phyloP scores from a whole-genome alignment of 2,797 vertebrate genomes.

The Cossypha dichroa region DNA sequence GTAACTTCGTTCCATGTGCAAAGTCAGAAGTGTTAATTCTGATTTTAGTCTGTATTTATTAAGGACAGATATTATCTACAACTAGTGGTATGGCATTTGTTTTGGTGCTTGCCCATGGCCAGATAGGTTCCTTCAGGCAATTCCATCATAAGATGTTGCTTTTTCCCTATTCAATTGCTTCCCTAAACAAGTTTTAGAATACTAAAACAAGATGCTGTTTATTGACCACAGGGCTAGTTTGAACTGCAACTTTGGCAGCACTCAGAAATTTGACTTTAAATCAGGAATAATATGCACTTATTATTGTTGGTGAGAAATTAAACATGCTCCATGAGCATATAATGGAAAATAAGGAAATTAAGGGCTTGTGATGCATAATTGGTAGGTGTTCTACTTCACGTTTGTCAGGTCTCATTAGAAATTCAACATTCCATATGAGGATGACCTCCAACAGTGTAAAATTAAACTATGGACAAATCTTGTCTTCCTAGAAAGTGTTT shows the following conservation, averaged over 20 bases:
- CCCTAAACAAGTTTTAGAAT: neutral
- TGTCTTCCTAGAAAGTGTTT: neutral
- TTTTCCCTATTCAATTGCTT: neutral
- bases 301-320: neutral
- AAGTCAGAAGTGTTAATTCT: neutral
- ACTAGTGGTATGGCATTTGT: neutral
- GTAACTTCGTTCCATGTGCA: neutral
- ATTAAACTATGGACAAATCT: neutral
- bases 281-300: neutral
- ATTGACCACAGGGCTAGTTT: neutral
- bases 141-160: neutral
- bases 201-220: neutral
- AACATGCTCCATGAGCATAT: neutral
- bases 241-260: neutral
- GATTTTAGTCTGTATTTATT: neutral
- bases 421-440: neutral
- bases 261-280: neutral
- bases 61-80: neutral
- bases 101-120: neutral
- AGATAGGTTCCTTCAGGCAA: neutral
- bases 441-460: neutral
- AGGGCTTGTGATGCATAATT: neutral
- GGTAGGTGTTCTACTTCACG: neutral
- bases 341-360: neutral
- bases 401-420: neutral